Evolutionary conservation across 2,888 invertebrate genomes (phyloP), one percentile per base, ranked within the genome.

Genomic region (Synergus gifuensis): DNA sequence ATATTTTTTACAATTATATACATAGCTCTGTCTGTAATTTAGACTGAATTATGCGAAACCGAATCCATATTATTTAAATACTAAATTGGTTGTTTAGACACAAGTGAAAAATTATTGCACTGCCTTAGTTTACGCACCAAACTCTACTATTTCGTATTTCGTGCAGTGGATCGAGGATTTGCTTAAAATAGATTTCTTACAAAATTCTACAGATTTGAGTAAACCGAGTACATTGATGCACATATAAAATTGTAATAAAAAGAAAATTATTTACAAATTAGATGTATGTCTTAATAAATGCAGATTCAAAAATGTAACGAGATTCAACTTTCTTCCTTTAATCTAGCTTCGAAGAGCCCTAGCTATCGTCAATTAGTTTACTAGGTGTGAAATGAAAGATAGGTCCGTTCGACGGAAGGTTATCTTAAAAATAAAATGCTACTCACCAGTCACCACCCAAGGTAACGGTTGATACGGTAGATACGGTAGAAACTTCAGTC

Each of bases 401-500:
- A 49, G 69, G 28, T 69, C 49, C 69, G 28, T 54, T 54, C 69
- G 69, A 18, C 46, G 49, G n/a, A 69, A 46, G 46, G 28, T 16
- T 73, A n/a, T 36, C 28, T 11, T 36, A 16, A 49, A 73, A 73
- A 40, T 36, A 54, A 73, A 49, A 54, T 49, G 73, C 36, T 73
- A 54, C 73, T 49, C 54, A 73, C 73, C 73, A 54, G 54, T 49
- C 54, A 73, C 73, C 73, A 73, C 54, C 54, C 36, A 73, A 54
- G 36, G 36, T 49, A 54, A 36, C 49, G n/a, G 49, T 60, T 12
- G 54, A 73, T 42, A 66, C 14, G 14, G 46, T 60, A 22, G 54
- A 54, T 42, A 66, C 14, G 14, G 46, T 60, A 22, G 54, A 73
- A 73, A 73, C n/a, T 73, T 73, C 73, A 73, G 73, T 73, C 73